Base-by-base conservation (phyloP, 2,888 invertebrate genomes). In the Autographa pulchrina region DNA sequence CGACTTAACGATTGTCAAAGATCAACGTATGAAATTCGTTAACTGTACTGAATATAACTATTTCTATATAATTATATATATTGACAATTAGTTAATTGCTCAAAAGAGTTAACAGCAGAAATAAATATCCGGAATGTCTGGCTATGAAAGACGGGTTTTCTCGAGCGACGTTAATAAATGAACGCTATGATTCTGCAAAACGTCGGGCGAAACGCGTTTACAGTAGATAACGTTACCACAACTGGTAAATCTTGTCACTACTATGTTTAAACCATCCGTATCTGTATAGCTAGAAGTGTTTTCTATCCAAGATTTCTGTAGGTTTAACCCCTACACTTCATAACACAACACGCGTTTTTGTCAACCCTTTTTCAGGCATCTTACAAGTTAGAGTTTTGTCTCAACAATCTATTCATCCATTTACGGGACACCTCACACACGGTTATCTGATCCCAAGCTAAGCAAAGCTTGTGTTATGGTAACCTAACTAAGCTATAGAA, bases 131-230 rank as follows among this genome's bases (percentile, higher is more conserved):
- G 54, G 25, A 56, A 25, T 56, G 25, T 56, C 54, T 56, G 13
- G 25, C 13, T 20, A 54, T 18, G 20, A 54, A 20, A 54, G 18
- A 54, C 18, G 8, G 20, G 54, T 20, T 54, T 54, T 54, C 54
- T 11, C 54, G 54, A 20, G 18, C 20, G 54, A 54, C 54, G 54
- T 54, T 54, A 54, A 18, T 20, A 54, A 56, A 56, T 56, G 54
- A 56, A 25, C 25, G 20, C 54, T 25, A 56, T 56, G 54, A 56
- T 20, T 56, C 54, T 18, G 54, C 54, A 11, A 20, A 25, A 56
- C 25, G 54, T 56, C 54, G 54, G 20, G 11, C 54, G 54, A 25
- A 20, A 20, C 20, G 54, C 25, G 54, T 11, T 56, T 25, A 56
- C 20, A 56, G 54, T 56, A 56, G 54, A 56, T 56, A 25, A 25